Base-by-base conservation (phyloP, 2,888 invertebrate species). In the Sisyra terminalis region DNA sequence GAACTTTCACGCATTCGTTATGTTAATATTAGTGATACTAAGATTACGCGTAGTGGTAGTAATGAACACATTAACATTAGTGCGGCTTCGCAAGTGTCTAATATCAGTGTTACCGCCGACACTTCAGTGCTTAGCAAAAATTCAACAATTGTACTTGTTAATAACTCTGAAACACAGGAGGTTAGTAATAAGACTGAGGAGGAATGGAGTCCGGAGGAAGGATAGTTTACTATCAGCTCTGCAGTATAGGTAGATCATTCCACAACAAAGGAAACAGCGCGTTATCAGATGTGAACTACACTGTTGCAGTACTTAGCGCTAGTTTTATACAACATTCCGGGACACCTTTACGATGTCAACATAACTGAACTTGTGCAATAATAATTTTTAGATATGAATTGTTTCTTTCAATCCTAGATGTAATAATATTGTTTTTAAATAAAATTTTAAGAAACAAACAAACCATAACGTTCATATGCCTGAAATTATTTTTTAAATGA, bases 171-270 rank as follows among this genome's bases (percentile, higher is more conserved):
- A 13, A 40, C 15, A 40, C 14, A 14, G 14, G 16, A 49, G 51
- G 51, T 50, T 15, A 49, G 49, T 49, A 52, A 53, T 49, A 51
- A 53, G 52, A 53, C 52, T 52, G 52, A 53, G 49, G 48, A 44
- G 34, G 48, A 43, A 15, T 35, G 42, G 29, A 29, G 42, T 29
- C 35, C 37, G 37, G 37, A 37, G 37, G 37, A 16, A 18, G 37
- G 37, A 37, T 37, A 37, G 17, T 16, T 18, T 18, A 24, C 24
- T 24, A 7, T 24, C 24, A 24, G 24, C 24, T 24, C 24, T 24
- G 7, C 24, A 24, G 7, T 24, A 24, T 24, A 24, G 24, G 24
- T 24, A 24, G 24, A 24, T 24, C 24, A 24, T 24, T 24, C 24
- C 24, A 24, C 24, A 24, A 24, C 24, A 24, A 5, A 24, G 24